Evolutionary conservation across 2,113 vertebrate genomes (phyloP).

Genomic region (Salminus brasiliensis): DNA sequence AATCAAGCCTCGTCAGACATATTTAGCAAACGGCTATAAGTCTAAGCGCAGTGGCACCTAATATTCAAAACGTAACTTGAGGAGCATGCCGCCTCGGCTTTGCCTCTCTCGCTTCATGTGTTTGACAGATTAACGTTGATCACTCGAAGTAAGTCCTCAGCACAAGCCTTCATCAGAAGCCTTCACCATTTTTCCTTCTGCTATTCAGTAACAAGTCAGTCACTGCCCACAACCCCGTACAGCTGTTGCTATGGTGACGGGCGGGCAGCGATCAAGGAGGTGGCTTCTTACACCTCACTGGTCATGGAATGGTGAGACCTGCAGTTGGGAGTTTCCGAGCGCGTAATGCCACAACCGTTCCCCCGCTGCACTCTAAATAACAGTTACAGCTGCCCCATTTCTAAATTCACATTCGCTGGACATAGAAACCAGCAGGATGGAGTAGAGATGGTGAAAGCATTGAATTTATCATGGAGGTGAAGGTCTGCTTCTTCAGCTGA

Average conservation of each 20-base stretch:
- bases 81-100: background rate
- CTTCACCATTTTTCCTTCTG: background rate
- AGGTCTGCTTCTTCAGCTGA: no score
- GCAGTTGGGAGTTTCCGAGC: background rate
- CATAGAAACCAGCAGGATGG: background rate
- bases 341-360: background rate
- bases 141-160: background rate
- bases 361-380: background rate
- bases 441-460: background rate
- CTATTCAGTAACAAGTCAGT: slow-evolving; percentile 13
- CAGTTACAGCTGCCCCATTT: background rate
- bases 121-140: slow-evolving; percentile 4
- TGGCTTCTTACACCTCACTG: slow-evolving; percentile 24
- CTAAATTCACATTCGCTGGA: background rate
- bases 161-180: background rate
- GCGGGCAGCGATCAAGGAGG: slow-evolving; percentile 4
- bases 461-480: background rate
- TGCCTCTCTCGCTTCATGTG: background rate
- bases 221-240: slow-evolving; percentile 12
- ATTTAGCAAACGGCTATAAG: background rate
- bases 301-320: slow-evolving; percentile 4
- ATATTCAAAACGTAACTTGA: background rate
- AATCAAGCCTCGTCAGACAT: slow-evolving; percentile 1
- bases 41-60: background rate
- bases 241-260: slow-evolving; percentile 50